Evolutionary conservation across 2,797 vertebrate genomes (phyloP).

Genomic region (Centropyge bicolor): DNA sequence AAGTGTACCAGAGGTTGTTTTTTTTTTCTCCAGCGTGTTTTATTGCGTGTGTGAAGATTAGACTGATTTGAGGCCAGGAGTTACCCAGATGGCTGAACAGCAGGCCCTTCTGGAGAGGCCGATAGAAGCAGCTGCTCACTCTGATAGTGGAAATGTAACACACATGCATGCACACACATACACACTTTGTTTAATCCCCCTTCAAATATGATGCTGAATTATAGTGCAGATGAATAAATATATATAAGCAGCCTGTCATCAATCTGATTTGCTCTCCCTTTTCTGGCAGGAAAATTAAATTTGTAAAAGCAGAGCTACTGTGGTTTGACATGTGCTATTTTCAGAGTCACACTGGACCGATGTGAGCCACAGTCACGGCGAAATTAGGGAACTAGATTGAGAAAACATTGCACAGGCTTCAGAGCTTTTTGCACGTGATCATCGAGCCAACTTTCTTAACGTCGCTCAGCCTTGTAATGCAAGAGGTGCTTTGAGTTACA

Average conservation of each 20-base stretch:
- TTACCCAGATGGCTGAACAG: conserved; percentile 84
- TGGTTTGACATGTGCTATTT: conserved; percentile 49
- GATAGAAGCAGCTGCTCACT: conserved; percentile 80
- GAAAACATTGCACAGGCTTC: conserved; percentile 24
- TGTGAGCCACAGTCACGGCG: conserved; percentile 8
- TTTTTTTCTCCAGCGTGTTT: conserved; percentile 56
- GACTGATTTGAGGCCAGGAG: conserved; percentile 82
- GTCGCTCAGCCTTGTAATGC: neutral
- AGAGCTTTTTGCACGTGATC: neutral
- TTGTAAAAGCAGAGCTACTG: conserved; percentile 33
- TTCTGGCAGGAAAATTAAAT: conserved; percentile 52
- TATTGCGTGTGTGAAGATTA: conserved; percentile 78
- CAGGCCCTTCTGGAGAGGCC: conserved; percentile 82
- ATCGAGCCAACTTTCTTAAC: neutral
- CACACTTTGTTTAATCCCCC: conserved; percentile 60
- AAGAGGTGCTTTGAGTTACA: neutral
- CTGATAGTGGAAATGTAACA: conserved; percentile 70
- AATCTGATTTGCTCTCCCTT: conserved; percentile 49
- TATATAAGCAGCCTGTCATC: conserved; percentile 52
- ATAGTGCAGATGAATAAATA: conserved; percentile 62
- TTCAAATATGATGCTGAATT: conserved; percentile 64
- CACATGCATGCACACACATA: conserved; percentile 37
- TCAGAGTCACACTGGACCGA: conserved; percentile 10
- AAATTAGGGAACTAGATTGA: conserved; percentile 21
- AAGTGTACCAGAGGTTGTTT: conserved; percentile 39